Conservation (phyloP, 1,140 invertebrate genomes). For the Ephestia elutella region DNA sequence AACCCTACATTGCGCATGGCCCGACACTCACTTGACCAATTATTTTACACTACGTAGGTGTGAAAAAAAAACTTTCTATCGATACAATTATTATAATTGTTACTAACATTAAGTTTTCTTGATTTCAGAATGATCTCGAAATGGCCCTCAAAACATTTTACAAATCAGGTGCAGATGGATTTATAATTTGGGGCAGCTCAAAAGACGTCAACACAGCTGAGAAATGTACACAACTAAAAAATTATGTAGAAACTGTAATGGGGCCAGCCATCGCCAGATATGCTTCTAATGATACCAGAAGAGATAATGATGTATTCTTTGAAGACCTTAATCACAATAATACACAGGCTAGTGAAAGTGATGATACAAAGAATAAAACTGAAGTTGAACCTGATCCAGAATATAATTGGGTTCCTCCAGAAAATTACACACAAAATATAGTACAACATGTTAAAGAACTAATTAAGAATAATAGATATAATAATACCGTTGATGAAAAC, state of each 20-base stretch:
- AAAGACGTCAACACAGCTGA: conserved; percentile 78
- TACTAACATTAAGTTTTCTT: background rate
- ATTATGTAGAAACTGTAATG: conserved; percentile 76
- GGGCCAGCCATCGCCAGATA: conserved; percentile 75
- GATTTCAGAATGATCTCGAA: conserved; percentile 76
- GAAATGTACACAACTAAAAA: conserved; percentile 77
- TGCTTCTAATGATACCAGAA: conserved; percentile 25
- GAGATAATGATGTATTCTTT: background rate
- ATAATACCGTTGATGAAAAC: background rate
- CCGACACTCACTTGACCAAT: no score
- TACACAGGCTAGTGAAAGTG: background rate
- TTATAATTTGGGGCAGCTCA: conserved; percentile 84
- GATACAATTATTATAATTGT: no score
- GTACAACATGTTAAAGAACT: conserved; percentile 36
- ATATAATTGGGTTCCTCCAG: conserved; percentile 33
- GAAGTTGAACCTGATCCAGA: conserved; percentile 29
- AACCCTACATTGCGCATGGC: no score
- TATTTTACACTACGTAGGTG: no score
- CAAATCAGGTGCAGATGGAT: conserved; percentile 75
- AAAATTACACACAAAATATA: conserved; percentile 40
- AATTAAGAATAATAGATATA: conserved; percentile 24
- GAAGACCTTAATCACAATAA: background rate
- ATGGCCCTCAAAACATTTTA: conserved; percentile 74
- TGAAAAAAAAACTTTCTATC: no score
- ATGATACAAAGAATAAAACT: background rate